Conservation (phyloP, 2,888 invertebrate species). For the Zonitis immaculata region DNA sequence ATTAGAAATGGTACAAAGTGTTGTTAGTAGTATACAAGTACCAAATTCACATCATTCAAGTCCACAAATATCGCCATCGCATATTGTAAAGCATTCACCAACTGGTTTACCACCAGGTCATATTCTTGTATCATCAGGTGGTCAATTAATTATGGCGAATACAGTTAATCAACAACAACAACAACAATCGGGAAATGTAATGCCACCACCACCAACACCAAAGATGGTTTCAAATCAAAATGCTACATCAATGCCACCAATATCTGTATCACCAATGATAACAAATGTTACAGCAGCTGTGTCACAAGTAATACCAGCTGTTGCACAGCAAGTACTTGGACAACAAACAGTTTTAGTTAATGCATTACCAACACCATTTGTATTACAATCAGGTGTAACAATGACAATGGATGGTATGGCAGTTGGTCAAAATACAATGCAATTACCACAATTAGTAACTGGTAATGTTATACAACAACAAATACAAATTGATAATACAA, state of each 20-base stretch:
- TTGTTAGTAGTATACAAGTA: conserved; percentile 65
- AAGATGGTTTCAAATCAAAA: conserved; percentile 42
- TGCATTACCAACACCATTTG: conserved; percentile 70
- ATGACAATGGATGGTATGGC: conserved; percentile 65
- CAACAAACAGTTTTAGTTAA: conserved; percentile 78
- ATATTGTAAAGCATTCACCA: conserved; percentile 51
- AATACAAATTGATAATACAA: conserved; percentile 53
- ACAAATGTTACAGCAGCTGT: conserved; percentile 63
- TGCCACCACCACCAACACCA: conserved; percentile 55
- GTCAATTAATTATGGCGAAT: conserved; percentile 66
- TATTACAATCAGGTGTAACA: conserved; percentile 68
- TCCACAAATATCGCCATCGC: conserved; percentile 44
- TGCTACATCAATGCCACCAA: conserved; percentile 54
- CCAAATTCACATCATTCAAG: conserved; percentile 47
- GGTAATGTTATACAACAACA: conserved; percentile 60
- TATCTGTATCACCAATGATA: conserved; percentile 59
- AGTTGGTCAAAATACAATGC: conserved; percentile 61
- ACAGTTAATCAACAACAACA: conserved; percentile 51
- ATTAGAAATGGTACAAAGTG: conserved; percentile 73
- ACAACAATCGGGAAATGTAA: conserved; percentile 53
- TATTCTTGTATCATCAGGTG: conserved; percentile 71
- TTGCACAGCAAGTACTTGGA: conserved; percentile 62
- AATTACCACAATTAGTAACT: conserved; percentile 65
- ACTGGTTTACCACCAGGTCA: conserved; percentile 59
- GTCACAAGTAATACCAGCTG: conserved; percentile 61